These are phyloP conservation scores for Euthynnus affinis DNA, from an alignment of 2,797 vertebrate genomes.

Conservation along the genomic window DNA sequence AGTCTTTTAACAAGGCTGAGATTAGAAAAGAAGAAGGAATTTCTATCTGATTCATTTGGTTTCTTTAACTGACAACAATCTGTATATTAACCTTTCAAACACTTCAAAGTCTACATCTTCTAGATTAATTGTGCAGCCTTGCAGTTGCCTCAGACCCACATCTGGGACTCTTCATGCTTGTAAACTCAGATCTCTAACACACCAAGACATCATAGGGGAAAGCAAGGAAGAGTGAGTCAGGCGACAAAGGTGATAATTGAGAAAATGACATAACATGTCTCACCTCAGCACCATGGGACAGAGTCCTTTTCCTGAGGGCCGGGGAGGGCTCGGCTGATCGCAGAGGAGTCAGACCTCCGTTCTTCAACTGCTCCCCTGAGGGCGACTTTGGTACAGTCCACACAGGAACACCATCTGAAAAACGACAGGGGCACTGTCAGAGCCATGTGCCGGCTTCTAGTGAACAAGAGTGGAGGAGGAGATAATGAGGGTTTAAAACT, in stretches of 20 bases:
- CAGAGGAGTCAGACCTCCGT: constrained; percentile 89
- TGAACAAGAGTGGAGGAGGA: neutral
- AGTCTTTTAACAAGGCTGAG: no score
- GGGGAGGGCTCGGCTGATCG: constrained; percentile 88
- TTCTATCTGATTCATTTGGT: neutral
- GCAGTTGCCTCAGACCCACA: neutral
- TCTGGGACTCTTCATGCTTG: neutral
- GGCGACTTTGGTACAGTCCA: constrained; percentile 94
- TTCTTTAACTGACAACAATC: neutral
- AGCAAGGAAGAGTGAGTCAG: neutral
- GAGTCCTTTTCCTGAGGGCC: constrained; percentile 82
- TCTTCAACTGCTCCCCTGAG: constrained; percentile 91
- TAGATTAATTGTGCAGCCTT: neutral
- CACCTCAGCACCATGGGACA: constrained; percentile 89
- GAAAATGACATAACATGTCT: constrained; percentile 48
- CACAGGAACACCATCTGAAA: constrained; percentile 91
- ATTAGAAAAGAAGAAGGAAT: neutral
- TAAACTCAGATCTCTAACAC: neutral
- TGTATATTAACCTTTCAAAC: neutral
- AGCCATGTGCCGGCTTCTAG: constrained; percentile 7
- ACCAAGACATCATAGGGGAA: neutral
- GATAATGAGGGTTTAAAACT: neutral
- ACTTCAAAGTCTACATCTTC: neutral
- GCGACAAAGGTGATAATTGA: constrained; percentile 4
- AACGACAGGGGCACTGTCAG: constrained; percentile 48